A percentile compares a stretch with the other conserved stretches of the same genome.
phyloP scores from a whole-genome alignment of 2,113 vertebrate genomes.

The Eretmochelys imbricata region DNA sequence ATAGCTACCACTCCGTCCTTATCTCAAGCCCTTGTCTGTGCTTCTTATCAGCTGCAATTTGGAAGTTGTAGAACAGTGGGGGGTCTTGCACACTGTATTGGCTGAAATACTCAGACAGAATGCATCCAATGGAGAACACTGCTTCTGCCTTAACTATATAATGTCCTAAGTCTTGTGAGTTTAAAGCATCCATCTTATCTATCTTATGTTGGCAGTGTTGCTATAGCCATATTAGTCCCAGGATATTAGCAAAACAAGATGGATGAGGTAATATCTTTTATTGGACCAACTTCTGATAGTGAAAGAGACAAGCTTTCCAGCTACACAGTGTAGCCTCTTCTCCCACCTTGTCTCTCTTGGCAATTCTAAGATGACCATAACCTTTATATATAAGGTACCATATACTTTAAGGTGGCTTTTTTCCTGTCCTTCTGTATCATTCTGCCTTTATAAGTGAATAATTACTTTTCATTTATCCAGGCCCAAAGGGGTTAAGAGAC shows the following conservation, averaged over 20 bases:
- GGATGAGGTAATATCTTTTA: not conserved
- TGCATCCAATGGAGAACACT: rapidly evolving
- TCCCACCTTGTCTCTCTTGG: not conserved
- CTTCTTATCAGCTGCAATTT: not conserved
- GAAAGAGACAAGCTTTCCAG: not conserved
- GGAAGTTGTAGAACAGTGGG: not conserved
- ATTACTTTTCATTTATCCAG: not conserved
- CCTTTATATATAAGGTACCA: not conserved
- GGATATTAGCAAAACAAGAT: not conserved
- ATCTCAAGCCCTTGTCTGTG: rapidly evolving
- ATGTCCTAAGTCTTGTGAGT: not conserved
- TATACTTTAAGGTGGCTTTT: not conserved
- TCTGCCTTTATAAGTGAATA: not conserved
- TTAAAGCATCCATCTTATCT: not conserved
- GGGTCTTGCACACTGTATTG: rapidly evolving
- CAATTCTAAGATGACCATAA: not conserved
- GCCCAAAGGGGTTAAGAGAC: not conserved
- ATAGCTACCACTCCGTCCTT: not conserved
- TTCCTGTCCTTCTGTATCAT: not conserved
- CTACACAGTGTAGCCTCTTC: not conserved
- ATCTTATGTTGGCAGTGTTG: not conserved
- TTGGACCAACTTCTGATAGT: not conserved
- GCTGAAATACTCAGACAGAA: not conserved
- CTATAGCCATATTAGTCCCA: not conserved
- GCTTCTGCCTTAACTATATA: not conserved